Conservation (phyloP, 2,113 vertebrate species). For the Conger conger region DNA sequence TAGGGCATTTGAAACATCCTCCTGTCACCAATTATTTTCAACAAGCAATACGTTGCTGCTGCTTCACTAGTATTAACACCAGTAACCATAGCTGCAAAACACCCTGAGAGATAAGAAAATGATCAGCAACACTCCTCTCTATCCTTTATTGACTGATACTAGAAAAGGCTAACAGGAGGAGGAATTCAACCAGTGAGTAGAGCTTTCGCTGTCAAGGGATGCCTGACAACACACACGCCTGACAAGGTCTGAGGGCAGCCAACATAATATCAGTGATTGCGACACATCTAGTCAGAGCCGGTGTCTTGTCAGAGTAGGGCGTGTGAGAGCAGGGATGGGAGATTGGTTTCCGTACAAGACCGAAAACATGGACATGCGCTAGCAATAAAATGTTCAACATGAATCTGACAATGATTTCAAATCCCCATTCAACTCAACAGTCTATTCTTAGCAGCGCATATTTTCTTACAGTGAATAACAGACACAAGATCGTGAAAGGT, state of each 20-base stretch:
- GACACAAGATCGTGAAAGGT: not conserved
- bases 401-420: not conserved
- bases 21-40: not conserved
- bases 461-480: not conserved
- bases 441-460: not conserved
- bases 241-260: not conserved
- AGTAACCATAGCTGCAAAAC: not conserved
- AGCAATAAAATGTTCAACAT: not conserved
- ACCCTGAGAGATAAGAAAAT: not conserved
- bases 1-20: not conserved
- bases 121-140: not conserved
- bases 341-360: not conserved
- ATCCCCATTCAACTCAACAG: not conserved
- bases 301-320: not conserved
- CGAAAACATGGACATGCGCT: conserved; percentile 6
- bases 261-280: not conserved
- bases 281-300: not conserved
- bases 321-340: not conserved
- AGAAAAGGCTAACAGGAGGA: not conserved
- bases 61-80: not conserved
- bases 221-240: not conserved
- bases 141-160: not conserved
- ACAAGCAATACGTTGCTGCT: not conserved
- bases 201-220: not conserved
- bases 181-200: not conserved